Percentiles rank a stretch among this genome's conserved stretches.
phyloP scores from a whole-genome alignment of 2,888 invertebrate genomes.

The Punctoribates punctum region DNA sequence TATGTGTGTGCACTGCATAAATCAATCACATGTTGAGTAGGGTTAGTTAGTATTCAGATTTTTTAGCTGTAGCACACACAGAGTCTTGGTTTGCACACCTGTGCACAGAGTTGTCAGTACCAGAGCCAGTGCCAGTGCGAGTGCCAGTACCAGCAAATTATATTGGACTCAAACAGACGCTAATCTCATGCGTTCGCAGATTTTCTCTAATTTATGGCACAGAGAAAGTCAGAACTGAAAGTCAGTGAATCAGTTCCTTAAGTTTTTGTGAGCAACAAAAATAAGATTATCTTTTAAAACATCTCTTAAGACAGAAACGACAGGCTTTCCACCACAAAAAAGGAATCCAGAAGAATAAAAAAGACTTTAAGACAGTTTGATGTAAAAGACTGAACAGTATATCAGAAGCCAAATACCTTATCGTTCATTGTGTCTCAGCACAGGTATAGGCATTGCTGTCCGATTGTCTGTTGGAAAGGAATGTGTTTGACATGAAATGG shows the following conservation, averaged over 20 bases:
- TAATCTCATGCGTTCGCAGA: constrained; percentile 5
- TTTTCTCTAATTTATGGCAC: constrained; percentile 20
- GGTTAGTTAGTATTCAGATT: neutral
- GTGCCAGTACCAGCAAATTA: neutral
- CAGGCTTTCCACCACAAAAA: neutral
- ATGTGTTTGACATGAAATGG: constrained; percentile 15
- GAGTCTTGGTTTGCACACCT: neutral
- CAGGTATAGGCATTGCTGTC: neutral
- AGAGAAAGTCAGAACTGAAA: neutral
- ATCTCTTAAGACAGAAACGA: constrained; percentile 20
- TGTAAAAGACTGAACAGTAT: neutral
- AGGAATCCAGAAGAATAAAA: neutral
- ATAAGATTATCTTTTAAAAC: constrained; percentile 20
- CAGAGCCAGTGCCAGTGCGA: neutral
- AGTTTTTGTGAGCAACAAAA: neutral
- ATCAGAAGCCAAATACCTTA: constrained; percentile 9
- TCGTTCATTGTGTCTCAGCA: constrained; percentile 19
- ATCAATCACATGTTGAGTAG: neutral
- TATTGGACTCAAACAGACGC: neutral
- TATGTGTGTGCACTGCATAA: constrained; percentile 16
- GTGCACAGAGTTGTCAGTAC: neutral
- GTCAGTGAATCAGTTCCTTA: constrained; percentile 1
- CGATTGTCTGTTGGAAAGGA: constrained; percentile 1
- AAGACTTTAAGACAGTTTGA: constrained; percentile 1
- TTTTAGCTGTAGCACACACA: neutral